phyloP scores from a whole-genome alignment of 2,113 vertebrate genomes.

The Tauraco erythrolophus region DNA sequence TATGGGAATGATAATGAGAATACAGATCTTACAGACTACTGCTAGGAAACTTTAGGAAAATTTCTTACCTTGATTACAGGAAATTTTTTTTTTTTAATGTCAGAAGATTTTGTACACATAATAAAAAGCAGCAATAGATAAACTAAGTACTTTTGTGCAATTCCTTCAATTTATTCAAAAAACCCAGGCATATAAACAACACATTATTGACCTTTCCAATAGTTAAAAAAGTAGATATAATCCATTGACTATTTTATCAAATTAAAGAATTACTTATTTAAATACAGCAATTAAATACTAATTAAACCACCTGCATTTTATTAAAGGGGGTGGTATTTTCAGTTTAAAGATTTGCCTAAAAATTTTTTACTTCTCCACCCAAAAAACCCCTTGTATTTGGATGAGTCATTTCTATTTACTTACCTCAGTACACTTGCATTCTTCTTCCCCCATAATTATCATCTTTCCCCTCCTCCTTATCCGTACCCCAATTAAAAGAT shows the following conservation, averaged over 20 bases:
- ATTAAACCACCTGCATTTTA: neutral
- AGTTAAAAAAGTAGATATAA: neutral
- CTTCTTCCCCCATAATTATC: neutral
- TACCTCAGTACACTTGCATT: neutral
- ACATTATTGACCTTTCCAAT: neutral
- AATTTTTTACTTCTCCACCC: neutral
- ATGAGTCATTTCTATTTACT: neutral
- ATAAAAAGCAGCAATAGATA: neutral
- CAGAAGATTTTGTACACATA: neutral
- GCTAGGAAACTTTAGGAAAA: neutral
- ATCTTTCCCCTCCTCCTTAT: neutral
- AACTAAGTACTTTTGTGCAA: neutral
- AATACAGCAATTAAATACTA: neutral
- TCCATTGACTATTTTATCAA: neutral
- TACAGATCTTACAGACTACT: neutral
- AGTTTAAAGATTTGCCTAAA: neutral
- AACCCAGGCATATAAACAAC: neutral
- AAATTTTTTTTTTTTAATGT: neutral
- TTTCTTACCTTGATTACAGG: neutral
- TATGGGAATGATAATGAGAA: neutral
- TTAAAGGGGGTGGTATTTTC: neutral
- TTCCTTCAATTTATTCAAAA: neutral
- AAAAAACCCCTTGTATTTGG: neutral
- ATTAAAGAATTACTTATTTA: neutral
- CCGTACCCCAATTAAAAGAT: neutral